Conservation (phyloP, 2,113 vertebrate species). For the Mugil cephalus region DNA sequence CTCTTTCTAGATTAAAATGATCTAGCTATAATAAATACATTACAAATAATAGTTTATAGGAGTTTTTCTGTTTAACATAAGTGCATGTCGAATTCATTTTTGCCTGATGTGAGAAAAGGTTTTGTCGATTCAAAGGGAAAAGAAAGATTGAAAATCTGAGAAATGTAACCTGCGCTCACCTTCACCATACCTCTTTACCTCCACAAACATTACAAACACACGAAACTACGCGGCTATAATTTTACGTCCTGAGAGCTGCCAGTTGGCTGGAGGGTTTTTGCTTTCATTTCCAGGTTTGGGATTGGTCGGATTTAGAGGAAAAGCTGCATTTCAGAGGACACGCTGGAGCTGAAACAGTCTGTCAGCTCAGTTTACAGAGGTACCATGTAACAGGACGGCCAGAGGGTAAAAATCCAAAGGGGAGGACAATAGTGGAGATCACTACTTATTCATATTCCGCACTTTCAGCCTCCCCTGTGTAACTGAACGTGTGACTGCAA, state of each 20-base stretch:
- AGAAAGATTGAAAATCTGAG: constrained; percentile 36
- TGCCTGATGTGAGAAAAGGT: background rate
- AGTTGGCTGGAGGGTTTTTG: constrained; percentile 1
- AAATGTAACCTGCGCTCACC: constrained; percentile 33
- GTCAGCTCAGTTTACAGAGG: constrained; percentile 53
- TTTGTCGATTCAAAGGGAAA: constrained; percentile 20
- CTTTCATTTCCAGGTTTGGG: constrained; percentile 51
- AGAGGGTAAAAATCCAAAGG: constrained; percentile 62
- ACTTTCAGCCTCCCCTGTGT: background rate
- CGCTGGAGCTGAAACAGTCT: constrained; percentile 43
- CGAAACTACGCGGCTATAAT: constrained; percentile 44
- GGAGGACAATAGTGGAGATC: constrained; percentile 16
- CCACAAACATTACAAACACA: constrained; percentile 23
- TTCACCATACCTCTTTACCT: constrained; percentile 32
- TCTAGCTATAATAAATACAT: background rate
- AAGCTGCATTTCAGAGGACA: constrained; percentile 39
- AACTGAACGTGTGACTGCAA: background rate
- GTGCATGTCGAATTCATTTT: too few species aligned
- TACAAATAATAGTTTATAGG: too few species aligned
- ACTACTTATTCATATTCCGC: background rate
- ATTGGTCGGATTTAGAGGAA: constrained; percentile 41
- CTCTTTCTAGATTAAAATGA: background rate
- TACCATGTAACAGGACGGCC: constrained; percentile 49
- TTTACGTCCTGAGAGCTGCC: constrained; percentile 41
- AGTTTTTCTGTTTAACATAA: too few species aligned